Conservation (phyloP, 1,140 invertebrate genomes). For the Vanessa atalanta region DNA sequence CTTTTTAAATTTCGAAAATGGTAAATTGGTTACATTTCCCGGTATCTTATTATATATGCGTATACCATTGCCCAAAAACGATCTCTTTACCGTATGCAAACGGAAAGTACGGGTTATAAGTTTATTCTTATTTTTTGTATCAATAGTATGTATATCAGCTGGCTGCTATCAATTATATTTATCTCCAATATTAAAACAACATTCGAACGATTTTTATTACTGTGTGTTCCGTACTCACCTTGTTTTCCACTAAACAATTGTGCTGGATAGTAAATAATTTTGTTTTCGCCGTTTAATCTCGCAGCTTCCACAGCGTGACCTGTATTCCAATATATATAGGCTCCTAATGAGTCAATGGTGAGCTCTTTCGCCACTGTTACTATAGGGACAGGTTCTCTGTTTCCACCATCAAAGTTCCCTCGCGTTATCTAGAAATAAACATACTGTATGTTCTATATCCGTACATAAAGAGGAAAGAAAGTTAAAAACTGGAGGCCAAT, state of each 20-base stretch:
- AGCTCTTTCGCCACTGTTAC: conserved; percentile 89
- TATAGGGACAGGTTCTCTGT: conserved; percentile 88
- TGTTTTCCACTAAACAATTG: conserved; percentile 90
- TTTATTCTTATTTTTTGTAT: no score
- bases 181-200: neutral
- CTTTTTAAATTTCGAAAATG: no score
- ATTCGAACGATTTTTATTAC: neutral
- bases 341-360: conserved; percentile 89
- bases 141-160: no score
- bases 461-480: no score
- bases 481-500: no score
- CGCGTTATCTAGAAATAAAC: conserved; percentile 59
- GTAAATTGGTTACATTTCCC: no score
- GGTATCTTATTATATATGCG: no score
- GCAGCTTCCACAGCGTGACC: conserved; percentile 89
- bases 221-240: conserved; percentile 69
- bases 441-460: neutral
- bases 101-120: no score
- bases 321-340: conserved; percentile 94
- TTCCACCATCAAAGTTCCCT: conserved; percentile 69
- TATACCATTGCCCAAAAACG: no score
- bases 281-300: conserved; percentile 88
- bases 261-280: conserved; percentile 86
- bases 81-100: no score
- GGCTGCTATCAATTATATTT: no score